A percentile compares a stretch with the other conserved stretches of the same genome.
phyloP scores from a whole-genome alignment of 1,140 invertebrate species.

The Steinernema feltiae region DNA sequence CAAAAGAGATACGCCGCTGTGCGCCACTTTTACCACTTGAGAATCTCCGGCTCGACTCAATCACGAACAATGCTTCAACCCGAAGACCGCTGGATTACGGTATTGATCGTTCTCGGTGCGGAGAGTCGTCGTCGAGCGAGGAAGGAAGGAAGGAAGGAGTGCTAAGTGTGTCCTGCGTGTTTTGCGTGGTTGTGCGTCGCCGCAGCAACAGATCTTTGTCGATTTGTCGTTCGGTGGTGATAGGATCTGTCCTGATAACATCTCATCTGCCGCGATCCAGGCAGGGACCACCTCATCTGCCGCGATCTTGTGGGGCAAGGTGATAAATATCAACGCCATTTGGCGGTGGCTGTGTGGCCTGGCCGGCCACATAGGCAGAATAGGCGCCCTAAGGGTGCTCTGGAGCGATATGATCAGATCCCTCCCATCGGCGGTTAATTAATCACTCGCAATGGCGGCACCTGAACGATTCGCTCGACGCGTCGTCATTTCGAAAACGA shows the following conservation, averaged over 20 bases:
- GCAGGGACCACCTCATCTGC: too few relatives aligned
- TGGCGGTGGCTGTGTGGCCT: conserved; percentile 1
- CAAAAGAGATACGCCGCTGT: too few relatives aligned
- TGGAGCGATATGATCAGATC: not conserved
- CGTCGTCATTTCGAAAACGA: conserved; percentile 6
- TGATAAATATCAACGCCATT: conserved; percentile 6
- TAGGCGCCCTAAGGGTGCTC: not conserved
- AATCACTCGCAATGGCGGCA: conserved; percentile 1
- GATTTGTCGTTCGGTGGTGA: not conserved
- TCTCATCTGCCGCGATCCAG: not conserved
- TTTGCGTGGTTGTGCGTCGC: not conserved
- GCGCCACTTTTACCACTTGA: not conserved
- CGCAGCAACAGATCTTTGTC: too few relatives aligned
- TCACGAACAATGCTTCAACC: too few relatives aligned
- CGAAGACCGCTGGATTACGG: too few relatives aligned
- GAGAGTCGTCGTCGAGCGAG: too few relatives aligned
- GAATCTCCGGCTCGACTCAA: too few relatives aligned
- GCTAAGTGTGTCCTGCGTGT: not conserved
- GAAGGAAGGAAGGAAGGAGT: too few relatives aligned
- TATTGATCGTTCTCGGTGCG: too few relatives aligned
- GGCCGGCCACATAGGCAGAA: not conserved
- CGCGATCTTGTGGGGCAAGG: not conserved
- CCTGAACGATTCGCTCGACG: conserved; percentile 4
- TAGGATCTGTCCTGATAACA: not conserved
- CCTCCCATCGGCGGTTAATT: conserved; percentile 9